Conservation (phyloP, 2,113 vertebrate species). For the Hemibagrus wyckioides region DNA sequence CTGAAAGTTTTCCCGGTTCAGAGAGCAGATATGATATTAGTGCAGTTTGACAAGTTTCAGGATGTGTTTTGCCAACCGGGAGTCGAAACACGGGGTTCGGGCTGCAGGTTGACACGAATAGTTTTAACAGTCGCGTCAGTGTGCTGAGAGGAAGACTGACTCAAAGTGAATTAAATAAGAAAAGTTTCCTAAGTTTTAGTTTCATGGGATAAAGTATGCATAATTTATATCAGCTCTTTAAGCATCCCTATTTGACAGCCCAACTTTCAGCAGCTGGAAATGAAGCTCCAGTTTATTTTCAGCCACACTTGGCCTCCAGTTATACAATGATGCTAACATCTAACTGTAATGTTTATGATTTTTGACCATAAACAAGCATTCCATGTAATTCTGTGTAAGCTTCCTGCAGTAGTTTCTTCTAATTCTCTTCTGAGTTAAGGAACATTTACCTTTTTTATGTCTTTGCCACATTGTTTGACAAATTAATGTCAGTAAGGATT, state of each 20-base stretch:
- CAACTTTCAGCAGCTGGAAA: background rate
- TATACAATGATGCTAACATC: background rate
- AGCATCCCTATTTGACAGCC: background rate
- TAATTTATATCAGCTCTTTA: background rate
- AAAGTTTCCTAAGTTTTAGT: constrained; percentile 9
- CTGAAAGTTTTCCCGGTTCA: constrained; percentile 27
- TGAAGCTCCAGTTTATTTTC: background rate
- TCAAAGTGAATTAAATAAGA: constrained; percentile 17
- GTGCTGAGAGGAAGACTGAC: background rate
- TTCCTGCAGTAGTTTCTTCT: background rate
- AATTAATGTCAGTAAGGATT: background rate
- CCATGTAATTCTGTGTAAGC: background rate
- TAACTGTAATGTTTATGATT: background rate
- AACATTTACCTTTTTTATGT: background rate
- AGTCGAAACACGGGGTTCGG: constrained; percentile 24
- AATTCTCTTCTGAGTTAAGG: no score
- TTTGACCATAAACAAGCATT: background rate
- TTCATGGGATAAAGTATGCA: background rate
- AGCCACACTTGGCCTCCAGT: background rate
- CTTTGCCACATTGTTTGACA: background rate
- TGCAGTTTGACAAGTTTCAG: constrained; percentile 10
- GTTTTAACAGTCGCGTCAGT: background rate
- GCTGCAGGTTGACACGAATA: background rate
- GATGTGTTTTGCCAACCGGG: constrained; percentile 2
- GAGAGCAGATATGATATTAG: background rate